These are phyloP conservation scores for Siniperca undulata DNA, from an alignment of 2,797 vertebrate species.

Conservation along the genomic window DNA sequence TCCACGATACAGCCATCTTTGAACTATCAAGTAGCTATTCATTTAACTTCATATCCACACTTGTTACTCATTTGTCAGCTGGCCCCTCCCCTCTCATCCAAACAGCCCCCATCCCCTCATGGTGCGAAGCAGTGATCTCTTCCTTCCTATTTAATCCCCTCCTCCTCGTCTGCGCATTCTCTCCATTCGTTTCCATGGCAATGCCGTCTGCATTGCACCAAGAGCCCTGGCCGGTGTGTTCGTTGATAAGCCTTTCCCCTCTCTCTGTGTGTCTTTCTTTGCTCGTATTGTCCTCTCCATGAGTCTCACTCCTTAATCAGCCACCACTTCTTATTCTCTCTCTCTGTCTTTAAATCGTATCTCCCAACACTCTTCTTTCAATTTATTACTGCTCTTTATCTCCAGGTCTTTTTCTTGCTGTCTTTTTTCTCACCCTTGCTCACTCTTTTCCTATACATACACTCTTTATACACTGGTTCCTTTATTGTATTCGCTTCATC, in stretches of 20 bases:
- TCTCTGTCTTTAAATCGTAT: slow-evolving; percentile 2
- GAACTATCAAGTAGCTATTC: slow-evolving; percentile 37
- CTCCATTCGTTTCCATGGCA: slow-evolving; percentile 90
- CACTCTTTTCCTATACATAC: neutral
- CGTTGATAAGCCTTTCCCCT: slow-evolving; percentile 73
- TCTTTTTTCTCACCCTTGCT: neutral
- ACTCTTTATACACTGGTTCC: neutral
- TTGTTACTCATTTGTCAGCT: slow-evolving; percentile 61
- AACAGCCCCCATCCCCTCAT: slow-evolving; percentile 34
- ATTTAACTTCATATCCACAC: slow-evolving; percentile 58
- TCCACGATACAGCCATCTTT: neutral
- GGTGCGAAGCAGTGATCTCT: slow-evolving; percentile 76
- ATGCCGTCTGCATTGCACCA: slow-evolving; percentile 91
- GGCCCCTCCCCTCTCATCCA: slow-evolving; percentile 43
- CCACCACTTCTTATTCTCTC: slow-evolving; percentile 14
- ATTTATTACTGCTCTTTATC: slow-evolving; percentile 29
- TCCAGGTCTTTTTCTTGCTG: slow-evolving; percentile 18
- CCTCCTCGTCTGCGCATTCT: slow-evolving; percentile 75
- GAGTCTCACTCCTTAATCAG: slow-evolving; percentile 43
- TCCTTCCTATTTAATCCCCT: slow-evolving; percentile 81
- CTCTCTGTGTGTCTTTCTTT: slow-evolving; percentile 49
- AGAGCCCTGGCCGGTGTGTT: slow-evolving; percentile 82
- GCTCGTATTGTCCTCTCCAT: slow-evolving; percentile 53
- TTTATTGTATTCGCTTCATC: neutral
- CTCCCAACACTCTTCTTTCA: neutral